These are phyloP conservation scores for Atherix ibis DNA, from an alignment of 2,888 invertebrate genomes.

Conservation along the genomic window DNA sequence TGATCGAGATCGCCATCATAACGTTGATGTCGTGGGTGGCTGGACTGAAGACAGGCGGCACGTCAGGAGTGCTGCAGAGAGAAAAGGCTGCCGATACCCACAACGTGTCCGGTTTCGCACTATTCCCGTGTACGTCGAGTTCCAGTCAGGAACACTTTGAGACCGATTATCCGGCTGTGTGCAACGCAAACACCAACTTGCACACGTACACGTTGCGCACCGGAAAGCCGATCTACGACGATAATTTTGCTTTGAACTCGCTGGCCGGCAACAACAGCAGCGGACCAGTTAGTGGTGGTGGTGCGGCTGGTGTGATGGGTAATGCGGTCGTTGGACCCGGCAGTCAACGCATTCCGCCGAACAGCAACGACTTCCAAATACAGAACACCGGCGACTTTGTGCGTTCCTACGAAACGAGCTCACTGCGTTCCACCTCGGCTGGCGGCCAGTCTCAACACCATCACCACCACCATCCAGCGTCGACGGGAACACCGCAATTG, in stretches of 20 bases:
- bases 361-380: slow-evolving; percentile 19
- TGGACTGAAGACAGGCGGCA: slow-evolving; percentile 43
- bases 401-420: slow-evolving; percentile 29
- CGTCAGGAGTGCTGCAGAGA: slow-evolving; percentile 39
- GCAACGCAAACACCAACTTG: slow-evolving; percentile 70
- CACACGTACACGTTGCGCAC: slow-evolving; percentile 68
- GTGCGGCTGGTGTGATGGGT: not conserved
- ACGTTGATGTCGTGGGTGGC: slow-evolving; percentile 76
- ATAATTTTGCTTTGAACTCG: slow-evolving; percentile 41
- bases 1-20: slow-evolving; percentile 78
- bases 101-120: slow-evolving; percentile 57
- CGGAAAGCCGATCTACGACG: slow-evolving; percentile 62
- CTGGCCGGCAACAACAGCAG: slow-evolving; percentile 18
- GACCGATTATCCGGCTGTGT: slow-evolving; percentile 70
- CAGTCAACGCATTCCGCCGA: not conserved
- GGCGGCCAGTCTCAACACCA: slow-evolving; percentile 16
- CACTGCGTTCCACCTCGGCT: slow-evolving; percentile 15
- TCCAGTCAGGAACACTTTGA: slow-evolving; percentile 74
- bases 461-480: slow-evolving; percentile 12
- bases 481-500: slow-evolving; percentile 6
- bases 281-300: slow-evolving; percentile 3
- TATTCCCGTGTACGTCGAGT: slow-evolving; percentile 67
- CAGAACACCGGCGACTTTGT: slow-evolving; percentile 25
- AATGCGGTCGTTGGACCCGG: not conserved
- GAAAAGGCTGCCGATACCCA: slow-evolving; percentile 47